Base-by-base conservation (phyloP, 2,113 vertebrate genomes). In the Planiliza haematocheilus region DNA sequence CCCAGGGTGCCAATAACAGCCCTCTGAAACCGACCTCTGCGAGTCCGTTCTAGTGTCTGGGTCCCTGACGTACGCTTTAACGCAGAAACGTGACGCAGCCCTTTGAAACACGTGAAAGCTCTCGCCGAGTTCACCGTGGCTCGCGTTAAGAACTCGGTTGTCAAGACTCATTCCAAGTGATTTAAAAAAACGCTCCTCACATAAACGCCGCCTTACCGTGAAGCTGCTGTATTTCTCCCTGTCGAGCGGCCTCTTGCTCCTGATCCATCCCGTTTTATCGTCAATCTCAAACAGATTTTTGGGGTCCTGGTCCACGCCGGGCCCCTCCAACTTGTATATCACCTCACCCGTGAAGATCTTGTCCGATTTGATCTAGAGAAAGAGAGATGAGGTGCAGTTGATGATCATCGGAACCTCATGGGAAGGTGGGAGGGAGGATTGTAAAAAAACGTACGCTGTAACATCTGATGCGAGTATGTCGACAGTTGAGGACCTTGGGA, bases 301-400 rank as follows among this genome's bases (percentile, higher is more conserved):
- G 10, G 98, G 98, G 11, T 97, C 95, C 88, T 98, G 96, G 2
- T 99, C 97, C 67, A 99, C 97, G 0, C 97, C 97, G 0, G 95
- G 96, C 0, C 98, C 98, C 83, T 98, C 96, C 87, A 99, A 94
- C 89, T 95, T 99, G 90, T 99, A 99, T 90, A 99, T 94, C 79
- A 99, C 95, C 1, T 96, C 92, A 0, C 96, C 95, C 0, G 91
- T 93, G 48, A 94, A 95, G 83, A 96, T 93, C 89, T 98, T 99
- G 92, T 99, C 98, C 0, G 98, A 99, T 85, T 97, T 99, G 83
- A 99, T 97, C 98, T 99, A 83, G 8, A 81, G 7, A 81, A 4
- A 81, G 36, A 70, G 18, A 75, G 18, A 73, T 55, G 45, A 79
- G 17, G 72, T 55, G 51, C 80, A 62, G 68, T 17, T 66, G 55